Base-by-base conservation (phyloP, 1,140 invertebrate genomes). In the Drosophila ambigua region DNA sequence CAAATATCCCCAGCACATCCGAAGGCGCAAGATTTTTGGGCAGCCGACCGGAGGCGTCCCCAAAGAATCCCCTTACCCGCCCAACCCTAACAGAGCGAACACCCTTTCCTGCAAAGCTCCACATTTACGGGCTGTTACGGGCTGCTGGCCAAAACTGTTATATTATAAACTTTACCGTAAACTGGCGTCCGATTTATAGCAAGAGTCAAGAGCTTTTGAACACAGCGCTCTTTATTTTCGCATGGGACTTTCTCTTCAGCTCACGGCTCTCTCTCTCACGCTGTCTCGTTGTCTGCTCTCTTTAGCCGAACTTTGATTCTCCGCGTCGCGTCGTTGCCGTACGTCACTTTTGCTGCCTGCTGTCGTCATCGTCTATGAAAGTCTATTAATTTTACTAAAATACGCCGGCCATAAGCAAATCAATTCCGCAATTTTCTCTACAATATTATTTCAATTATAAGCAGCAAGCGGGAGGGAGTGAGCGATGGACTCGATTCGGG, bases 361-460 rank as follows among this genome's bases (percentile, higher is more conserved):
- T 60, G 63, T 51, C 64, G 64, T 60, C 59, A 45, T 45, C 59
- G 63, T 41, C n/a, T 35, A 67, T 63, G 50, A 54, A 51, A 45
- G 35, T 46, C 59, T 67, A 68, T 83, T 68, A 74, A 74, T 82
- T 60, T 65, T 50, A 60, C 58, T 59, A 65, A 78, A 82, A 65
- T 78, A 64, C 48, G 61, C 68, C 64, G 63, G 68, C 60, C 60
- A 58, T 58, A 82, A 62, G 45, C 51, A 69, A 82, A 69, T 72
- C 52, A 82, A 73, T 82, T 82, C 62, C 50, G 59, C 63, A 77
- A 82, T 81, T 82, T 82, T 55, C 68, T 41, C 54, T 52, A 77
- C 54, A 72, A 67, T 62, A 82, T 74, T 74, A 78, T 83, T 78
- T 82, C 64, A 83, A 78, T 78, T 72, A 58, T 31, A 58, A 26